Evolutionary conservation across 2,797 vertebrate genomes (phyloP).

Genomic region (Steatocranus sp.): DNA sequence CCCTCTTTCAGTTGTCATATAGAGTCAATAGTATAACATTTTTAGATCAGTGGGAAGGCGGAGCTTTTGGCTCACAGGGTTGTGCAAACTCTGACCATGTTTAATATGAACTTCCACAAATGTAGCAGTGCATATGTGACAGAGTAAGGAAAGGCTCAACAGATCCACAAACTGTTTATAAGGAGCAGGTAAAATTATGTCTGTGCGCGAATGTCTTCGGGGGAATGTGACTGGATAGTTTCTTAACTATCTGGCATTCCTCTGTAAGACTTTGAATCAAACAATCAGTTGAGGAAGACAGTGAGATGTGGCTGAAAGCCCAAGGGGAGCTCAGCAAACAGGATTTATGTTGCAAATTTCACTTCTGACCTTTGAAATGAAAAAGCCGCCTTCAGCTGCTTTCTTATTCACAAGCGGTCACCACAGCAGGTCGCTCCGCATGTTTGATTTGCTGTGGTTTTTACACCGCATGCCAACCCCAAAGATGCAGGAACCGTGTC

Average conservation of each 20-base stretch:
- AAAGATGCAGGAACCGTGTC: background rate
- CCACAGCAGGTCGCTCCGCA: background rate
- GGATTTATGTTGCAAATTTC: background rate
- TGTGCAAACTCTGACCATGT: background rate
- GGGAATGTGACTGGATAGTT: background rate
- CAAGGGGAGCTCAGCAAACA: background rate
- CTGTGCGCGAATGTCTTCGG: fast-evolving
- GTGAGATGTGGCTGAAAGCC: background rate
- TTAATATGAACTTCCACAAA: background rate
- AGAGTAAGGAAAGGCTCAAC: background rate
- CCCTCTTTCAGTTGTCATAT: background rate
- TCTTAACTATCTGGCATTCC: background rate
- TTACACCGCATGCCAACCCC: background rate
- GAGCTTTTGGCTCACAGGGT: background rate
- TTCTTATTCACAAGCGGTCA: background rate
- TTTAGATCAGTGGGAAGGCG: background rate
- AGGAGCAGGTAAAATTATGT: background rate
- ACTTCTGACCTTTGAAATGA: background rate
- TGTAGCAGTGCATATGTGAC: background rate
- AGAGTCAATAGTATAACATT: background rate
- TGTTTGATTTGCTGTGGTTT: background rate
- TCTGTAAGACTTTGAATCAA: background rate
- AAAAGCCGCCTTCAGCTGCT: background rate
- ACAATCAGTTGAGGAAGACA: background rate
- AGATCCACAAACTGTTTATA: background rate